Evolutionary conservation across 2,797 vertebrate genomes (phyloP).

Genomic region (Hapalemur alaotrensis): DNA sequence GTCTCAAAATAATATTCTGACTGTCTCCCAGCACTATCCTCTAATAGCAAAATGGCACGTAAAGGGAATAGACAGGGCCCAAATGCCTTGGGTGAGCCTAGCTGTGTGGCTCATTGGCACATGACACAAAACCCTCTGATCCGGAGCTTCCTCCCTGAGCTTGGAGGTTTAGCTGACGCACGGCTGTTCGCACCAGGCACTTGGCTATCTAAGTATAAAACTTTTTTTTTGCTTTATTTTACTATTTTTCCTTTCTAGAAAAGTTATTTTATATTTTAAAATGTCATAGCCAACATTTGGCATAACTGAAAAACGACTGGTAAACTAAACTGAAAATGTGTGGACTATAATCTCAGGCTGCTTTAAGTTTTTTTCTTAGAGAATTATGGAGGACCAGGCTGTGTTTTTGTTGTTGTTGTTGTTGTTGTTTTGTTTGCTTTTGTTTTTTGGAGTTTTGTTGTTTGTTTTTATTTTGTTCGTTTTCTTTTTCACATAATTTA

Average conservation of each 20-base stretch:
- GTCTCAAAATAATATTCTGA: conserved; percentile 12
- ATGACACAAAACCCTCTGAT: not conserved
- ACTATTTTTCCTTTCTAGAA: not conserved
- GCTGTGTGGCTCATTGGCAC: accelerated
- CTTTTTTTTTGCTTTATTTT: not conserved
- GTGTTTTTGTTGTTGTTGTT: too few relatives aligned
- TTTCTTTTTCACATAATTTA: not conserved
- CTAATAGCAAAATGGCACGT: not conserved
- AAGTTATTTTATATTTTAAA: not conserved
- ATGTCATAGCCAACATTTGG: not conserved
- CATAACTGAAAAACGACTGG: not conserved
- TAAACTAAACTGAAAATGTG: not conserved
- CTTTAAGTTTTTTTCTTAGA: not conserved
- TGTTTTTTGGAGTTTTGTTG: too few relatives aligned
- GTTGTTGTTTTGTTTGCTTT: not conserved
- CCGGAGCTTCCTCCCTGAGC: not conserved
- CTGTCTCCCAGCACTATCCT: not conserved
- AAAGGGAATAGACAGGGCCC: not conserved
- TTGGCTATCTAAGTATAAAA: not conserved
- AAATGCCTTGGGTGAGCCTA: not conserved
- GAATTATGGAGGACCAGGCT: not conserved
- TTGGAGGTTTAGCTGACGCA: accelerated
- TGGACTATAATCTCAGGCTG: not conserved
- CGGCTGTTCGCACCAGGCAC: not conserved
- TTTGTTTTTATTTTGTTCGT: too few relatives aligned